A percentile compares a stretch with the other conserved stretches of the same genome.
These are phyloP conservation scores for Epinotia brunnichana DNA, from an alignment of 2,888 invertebrate genomes.

Conservation along the genomic window DNA sequence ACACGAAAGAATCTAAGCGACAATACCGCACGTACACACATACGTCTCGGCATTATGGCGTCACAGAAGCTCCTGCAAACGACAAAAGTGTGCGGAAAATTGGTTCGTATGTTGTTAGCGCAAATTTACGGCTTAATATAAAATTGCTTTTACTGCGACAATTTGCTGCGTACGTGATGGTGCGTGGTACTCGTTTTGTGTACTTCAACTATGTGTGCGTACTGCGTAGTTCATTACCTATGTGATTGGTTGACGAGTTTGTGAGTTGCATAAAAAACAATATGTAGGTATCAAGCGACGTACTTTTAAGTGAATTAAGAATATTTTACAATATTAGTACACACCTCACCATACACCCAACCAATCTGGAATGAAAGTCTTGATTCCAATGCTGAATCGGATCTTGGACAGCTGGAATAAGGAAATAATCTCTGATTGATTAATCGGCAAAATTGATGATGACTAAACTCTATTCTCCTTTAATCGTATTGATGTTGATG, in stretches of 20 bases:
- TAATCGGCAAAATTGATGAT: no score
- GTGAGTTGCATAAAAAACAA: no score
- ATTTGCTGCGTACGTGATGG: constrained; percentile 57
- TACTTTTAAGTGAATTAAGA: not conserved
- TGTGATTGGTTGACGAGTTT: not conserved
- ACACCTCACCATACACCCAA: no score
- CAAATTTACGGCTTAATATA: constrained; percentile 75
- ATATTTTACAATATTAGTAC: no score
- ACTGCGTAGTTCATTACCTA: constrained; percentile 9
- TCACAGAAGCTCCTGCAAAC: constrained; percentile 28
- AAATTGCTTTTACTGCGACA: constrained; percentile 65
- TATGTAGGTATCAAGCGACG: not conserved
- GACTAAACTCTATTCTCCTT: no score
- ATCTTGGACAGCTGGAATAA: no score
- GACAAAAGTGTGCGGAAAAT: constrained; percentile 62
- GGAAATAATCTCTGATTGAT: no score
- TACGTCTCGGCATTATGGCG: not conserved
- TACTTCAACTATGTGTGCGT: constrained; percentile 11
- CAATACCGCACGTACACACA: constrained; percentile 1
- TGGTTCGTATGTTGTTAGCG: constrained; percentile 65
- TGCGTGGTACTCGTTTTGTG: constrained; percentile 49
- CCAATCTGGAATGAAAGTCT: no score
- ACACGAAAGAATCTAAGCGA: constrained; percentile 8
- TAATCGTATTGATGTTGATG: no score
- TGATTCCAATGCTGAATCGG: no score